A percentile compares a stretch with the other conserved stretches of the same genome.
Evolutionary conservation across 1,140 invertebrate genomes (phyloP).

Genomic region (Drosophila triauraria): DNA sequence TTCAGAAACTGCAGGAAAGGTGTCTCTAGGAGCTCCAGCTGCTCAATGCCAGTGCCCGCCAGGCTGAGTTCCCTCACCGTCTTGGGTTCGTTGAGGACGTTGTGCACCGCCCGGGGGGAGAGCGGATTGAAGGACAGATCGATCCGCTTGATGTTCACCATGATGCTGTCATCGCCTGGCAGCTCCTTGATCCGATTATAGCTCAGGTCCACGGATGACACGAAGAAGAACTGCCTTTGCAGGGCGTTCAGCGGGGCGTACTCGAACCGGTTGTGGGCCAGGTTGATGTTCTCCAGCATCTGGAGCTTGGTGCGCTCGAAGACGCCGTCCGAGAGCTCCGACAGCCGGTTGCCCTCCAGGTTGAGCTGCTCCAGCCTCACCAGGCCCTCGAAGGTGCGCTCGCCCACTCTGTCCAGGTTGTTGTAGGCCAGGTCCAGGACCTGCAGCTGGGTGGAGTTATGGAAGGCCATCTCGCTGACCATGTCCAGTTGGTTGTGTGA

Average conservation of each 20-base stretch:
- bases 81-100: conserved; percentile 94
- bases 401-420: conserved; percentile 90
- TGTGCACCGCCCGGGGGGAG: conserved; percentile 89
- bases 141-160: conserved; percentile 94
- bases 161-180: conserved; percentile 92
- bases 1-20: conserved; percentile 94
- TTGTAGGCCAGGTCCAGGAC: conserved; percentile 91
- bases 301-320: conserved; percentile 92
- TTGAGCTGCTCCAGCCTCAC: conserved; percentile 91
- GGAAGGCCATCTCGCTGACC: conserved; percentile 94
- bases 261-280: conserved; percentile 91
- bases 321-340: conserved; percentile 92
- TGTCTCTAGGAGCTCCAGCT: conserved; percentile 91
- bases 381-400: conserved; percentile 93
- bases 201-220: conserved; percentile 92
- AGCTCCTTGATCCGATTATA: conserved; percentile 91
- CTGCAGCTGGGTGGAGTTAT: conserved; percentile 95
- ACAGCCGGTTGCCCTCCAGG: conserved; percentile 90
- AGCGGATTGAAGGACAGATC: conserved; percentile 95
- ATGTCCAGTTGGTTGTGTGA: conserved; percentile 91
- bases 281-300: conserved; percentile 92
- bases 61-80: conserved; percentile 93
- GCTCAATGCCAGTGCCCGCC: conserved; percentile 90
- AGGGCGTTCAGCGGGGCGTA: conserved; percentile 91
- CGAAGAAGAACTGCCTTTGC: conserved; percentile 93